Evolutionary conservation across 1,140 invertebrate species (phyloP).

Genomic region (Drosophila subpulchrella): DNA sequence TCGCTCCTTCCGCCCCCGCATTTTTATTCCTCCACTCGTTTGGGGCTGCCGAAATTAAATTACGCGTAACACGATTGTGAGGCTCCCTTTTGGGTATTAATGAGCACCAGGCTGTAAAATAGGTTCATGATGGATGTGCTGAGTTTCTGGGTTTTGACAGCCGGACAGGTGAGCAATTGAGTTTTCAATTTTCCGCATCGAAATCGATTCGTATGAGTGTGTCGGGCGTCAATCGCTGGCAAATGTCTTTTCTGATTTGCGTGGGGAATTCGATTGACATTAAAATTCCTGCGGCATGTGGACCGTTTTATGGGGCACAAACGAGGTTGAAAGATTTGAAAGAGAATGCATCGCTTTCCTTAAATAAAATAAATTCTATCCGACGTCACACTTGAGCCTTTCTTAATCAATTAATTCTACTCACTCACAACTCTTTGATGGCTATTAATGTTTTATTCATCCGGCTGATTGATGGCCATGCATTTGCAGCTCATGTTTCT

Average conservation of each 20-base stretch:
- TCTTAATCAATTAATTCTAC: not conserved
- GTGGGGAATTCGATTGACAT: constrained; percentile 34
- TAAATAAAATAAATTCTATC: not conserved
- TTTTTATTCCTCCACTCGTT: constrained; percentile 60
- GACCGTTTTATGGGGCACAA: not conserved
- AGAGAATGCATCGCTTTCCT: not conserved
- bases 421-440: constrained; percentile 14
- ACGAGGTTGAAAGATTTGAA: not conserved
- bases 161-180: constrained; percentile 56
- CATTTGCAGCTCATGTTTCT: constrained; percentile 43
- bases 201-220: constrained; percentile 33
- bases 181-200: constrained; percentile 27
- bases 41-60: constrained; percentile 70
- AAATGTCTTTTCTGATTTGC: constrained; percentile 32
- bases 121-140: constrained; percentile 68
- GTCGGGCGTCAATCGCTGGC: constrained; percentile 29
- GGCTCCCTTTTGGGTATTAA: constrained; percentile 74
- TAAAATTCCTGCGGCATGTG: constrained; percentile 12
- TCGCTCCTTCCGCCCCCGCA: not conserved
- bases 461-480: constrained; percentile 29
- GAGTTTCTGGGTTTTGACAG: constrained; percentile 47
- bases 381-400: not conserved
- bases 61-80: constrained; percentile 80
- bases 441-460: constrained; percentile 42
- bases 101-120: constrained; percentile 67